phyloP scores from a whole-genome alignment of 2,113 vertebrate species.

The Ranitomeya variabilis region DNA sequence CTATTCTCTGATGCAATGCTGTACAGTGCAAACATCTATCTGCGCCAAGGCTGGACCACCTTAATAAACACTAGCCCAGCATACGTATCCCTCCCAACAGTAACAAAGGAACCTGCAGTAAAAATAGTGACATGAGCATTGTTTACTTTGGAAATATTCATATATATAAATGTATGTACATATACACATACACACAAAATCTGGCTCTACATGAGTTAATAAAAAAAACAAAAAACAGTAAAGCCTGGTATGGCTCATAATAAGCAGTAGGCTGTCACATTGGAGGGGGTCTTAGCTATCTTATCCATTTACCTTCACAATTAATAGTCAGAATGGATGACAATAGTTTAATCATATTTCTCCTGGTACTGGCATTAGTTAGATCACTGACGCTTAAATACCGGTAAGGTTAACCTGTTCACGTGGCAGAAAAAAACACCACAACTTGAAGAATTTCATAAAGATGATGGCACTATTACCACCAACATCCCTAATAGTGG shows the following conservation, averaged over 20 bases:
- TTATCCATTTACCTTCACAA: background rate
- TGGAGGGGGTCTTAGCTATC: background rate
- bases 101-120: constrained; percentile 3
- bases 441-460: background rate
- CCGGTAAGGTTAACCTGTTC: background rate
- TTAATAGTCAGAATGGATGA: background rate
- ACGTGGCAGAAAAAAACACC: background rate
- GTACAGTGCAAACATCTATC: background rate
- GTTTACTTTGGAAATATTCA: too few species aligned
- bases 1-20: background rate
- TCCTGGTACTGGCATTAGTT: background rate
- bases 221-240: background rate
- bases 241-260: background rate
- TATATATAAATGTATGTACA: too few species aligned
- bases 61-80: background rate
- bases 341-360: constrained; percentile 31
- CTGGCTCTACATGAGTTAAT: background rate
- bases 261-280: background rate
- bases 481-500: background rate
- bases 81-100: background rate
- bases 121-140: background rate
- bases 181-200: background rate
- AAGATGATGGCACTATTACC: background rate
- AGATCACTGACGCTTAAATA: background rate
- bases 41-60: constrained; percentile 4